These are phyloP conservation scores for Diplodus sargus DNA, from an alignment of 2,797 vertebrate genomes.

Conservation along the genomic window DNA sequence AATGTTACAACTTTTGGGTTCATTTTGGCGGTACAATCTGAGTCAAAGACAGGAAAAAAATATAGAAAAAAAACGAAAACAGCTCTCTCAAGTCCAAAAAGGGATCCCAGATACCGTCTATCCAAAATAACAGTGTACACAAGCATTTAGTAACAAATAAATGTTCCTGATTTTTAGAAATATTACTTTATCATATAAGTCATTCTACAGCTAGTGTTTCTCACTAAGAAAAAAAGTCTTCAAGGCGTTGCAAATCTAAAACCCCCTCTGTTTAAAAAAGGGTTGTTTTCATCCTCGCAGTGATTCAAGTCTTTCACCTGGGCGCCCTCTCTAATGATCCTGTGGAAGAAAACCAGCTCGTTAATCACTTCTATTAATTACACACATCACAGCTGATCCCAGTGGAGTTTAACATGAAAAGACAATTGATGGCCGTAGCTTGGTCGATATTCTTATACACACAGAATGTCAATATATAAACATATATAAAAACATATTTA, in stretches of 20 bases:
- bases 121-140: slow-evolving; percentile 92
- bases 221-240: slow-evolving; percentile 96
- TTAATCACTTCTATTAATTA: not conserved
- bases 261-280: slow-evolving; percentile 90
- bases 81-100: slow-evolving; percentile 84
- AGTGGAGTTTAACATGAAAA: no score
- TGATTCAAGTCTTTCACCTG: slow-evolving; percentile 86
- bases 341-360: slow-evolving; percentile 67
- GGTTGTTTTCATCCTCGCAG: slow-evolving; percentile 89
- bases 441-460: no score
- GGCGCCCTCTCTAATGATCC: slow-evolving; percentile 94
- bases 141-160: slow-evolving; percentile 96
- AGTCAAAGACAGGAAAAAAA: slow-evolving; percentile 83
- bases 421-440: no score
- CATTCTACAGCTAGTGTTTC: slow-evolving; percentile 99
- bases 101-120: slow-evolving; percentile 87
- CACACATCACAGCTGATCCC: not conserved
- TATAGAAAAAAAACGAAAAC: slow-evolving; percentile 84
- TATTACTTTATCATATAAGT: slow-evolving; percentile 92
- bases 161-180: slow-evolving; percentile 98
- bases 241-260: slow-evolving; percentile 97
- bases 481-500: no score
- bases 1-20: slow-evolving; percentile 92
- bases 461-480: no score
- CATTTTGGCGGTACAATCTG: slow-evolving; percentile 85